Base-by-base conservation (phyloP, 2,888 invertebrate genomes). In the Listrodromus nycthemerus region DNA sequence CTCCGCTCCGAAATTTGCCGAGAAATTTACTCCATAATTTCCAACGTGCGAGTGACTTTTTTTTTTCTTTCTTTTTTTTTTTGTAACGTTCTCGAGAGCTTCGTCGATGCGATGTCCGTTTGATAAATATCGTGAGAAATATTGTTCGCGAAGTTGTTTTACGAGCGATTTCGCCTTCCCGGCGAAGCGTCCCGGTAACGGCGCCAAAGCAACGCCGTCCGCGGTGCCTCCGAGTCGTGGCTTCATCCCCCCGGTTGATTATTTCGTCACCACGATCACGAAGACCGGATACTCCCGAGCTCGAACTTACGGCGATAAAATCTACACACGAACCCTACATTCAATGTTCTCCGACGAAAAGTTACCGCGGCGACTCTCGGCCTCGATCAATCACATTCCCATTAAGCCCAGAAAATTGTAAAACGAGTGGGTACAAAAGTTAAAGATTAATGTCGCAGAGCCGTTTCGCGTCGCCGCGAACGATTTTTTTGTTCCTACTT, bases 371-470 rank as follows among this genome's bases (percentile, higher is more conserved):
- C 50, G 71, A 80, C 70, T 41, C 27, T 2, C 61, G 73, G 63
- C 61, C 80, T 80, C 80, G 83, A 67, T 83, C 50, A 66, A 61
- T 37, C 61, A 73, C 65, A 73, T 76, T 83, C 76, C 71, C 83
- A 76, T 83, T 76, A 76, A 77, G 6, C 30, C 50, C 41, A 55
- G 19, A 48, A 27, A 63, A 58, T 2, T n/a, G 67, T n/a, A 27
- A 76, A 74, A 80, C 69, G 55, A 33, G 65, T 66, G 74, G 76
- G n/a, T 73, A 73, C 66, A 52, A 75, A 19, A 52, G 55, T 69
- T 58, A 87, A 84, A 85, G 63, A 87, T 91, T 89, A 89, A 90
- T 89, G 87, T 80, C 88, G 89, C 86, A 88, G 86, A 88, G 82
- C 82, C 80, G 81, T 89, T 87, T 83, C 84, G 3, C 41, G 13